Percentiles rank a stretch among this genome's conserved stretches.
phyloP scores from a whole-genome alignment of 2,113 vertebrate species.

The Osmerus eperlanus region DNA sequence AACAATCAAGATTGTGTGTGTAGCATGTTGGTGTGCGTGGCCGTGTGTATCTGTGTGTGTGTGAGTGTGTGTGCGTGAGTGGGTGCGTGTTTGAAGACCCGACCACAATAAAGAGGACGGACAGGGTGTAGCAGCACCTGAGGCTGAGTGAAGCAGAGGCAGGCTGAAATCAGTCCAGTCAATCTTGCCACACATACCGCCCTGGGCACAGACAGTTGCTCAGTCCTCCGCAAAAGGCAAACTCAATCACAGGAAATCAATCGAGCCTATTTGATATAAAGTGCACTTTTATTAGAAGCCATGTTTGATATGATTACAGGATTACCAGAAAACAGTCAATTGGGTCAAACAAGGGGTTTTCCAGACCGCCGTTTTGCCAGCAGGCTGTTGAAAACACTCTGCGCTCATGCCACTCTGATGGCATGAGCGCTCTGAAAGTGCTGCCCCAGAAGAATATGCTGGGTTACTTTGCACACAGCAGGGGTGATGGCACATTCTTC shows the following conservation, averaged over 20 bases:
- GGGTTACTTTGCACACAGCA: too few relatives aligned
- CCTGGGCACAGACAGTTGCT: neutral
- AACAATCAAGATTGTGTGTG: neutral
- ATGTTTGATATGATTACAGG: neutral
- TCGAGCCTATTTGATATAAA: neutral
- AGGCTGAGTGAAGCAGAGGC: neutral
- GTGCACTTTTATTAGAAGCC: neutral
- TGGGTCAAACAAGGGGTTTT: too few relatives aligned
- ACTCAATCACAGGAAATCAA: slow-evolving; percentile 2
- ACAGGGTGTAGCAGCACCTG: neutral
- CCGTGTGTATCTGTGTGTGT: neutral
- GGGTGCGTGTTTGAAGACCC: neutral
- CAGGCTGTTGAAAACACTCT: too few relatives aligned
- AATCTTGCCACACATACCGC: neutral
- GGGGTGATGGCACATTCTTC: too few relatives aligned
- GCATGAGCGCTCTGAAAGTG: too few relatives aligned
- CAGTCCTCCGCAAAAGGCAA: neutral
- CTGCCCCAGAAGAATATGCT: too few relatives aligned
- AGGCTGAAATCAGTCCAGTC: neutral
- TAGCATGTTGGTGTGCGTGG: neutral
- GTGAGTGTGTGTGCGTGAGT: neutral
- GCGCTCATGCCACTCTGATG: too few relatives aligned
- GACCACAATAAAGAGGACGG: neutral
- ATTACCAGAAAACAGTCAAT: neutral
- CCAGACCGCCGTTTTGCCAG: too few relatives aligned